A percentile compares a stretch with the other conserved stretches of the same genome.
phyloP scores from a whole-genome alignment of 2,113 vertebrate species.

The Coryphaenoides rupestris region DNA sequence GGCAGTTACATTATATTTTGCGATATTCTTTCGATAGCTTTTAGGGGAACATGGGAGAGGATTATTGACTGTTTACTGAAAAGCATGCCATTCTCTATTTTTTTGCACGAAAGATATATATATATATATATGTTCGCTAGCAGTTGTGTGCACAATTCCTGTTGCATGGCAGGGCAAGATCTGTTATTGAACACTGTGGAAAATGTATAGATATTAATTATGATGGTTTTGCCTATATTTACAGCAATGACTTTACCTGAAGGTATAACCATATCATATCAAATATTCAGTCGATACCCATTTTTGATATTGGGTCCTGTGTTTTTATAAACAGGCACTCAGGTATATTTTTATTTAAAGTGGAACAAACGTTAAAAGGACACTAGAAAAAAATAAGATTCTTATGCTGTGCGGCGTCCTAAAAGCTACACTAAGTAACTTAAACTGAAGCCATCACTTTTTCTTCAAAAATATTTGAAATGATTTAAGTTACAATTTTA shows the following conservation, averaged over 20 bases:
- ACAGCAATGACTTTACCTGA: conserved; percentile 8
- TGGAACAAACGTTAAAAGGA: not conserved
- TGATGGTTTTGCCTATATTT: conserved; percentile 1
- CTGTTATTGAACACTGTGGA: conserved; percentile 40
- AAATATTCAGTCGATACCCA: conserved; percentile 14
- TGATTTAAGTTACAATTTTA: too few species aligned
- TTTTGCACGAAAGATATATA: conserved; percentile 42
- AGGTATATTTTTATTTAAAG: conserved; percentile 38
- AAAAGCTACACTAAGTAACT: too few species aligned
- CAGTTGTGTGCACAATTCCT: conserved; percentile 36
- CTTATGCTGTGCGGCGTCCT: too few species aligned
- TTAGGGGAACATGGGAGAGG: conserved; percentile 33
- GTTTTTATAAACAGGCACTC: conserved; percentile 26
- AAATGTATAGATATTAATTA: conserved; percentile 23
- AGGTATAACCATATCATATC: conserved; percentile 44
- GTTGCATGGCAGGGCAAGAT: conserved; percentile 55
- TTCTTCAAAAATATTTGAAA: too few species aligned
- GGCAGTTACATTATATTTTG: too few species aligned
- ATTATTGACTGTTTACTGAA: conserved; percentile 45
- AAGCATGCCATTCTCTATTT: conserved; percentile 53
- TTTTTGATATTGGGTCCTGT: conserved; percentile 24
- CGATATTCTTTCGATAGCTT: conserved; percentile 5
- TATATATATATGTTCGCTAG: conserved; percentile 38
- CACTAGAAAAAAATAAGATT: too few species aligned
- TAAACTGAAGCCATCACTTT: too few species aligned